phyloP scores from a whole-genome alignment of 1,140 invertebrate genomes.

The Ladona fulva region DNA sequence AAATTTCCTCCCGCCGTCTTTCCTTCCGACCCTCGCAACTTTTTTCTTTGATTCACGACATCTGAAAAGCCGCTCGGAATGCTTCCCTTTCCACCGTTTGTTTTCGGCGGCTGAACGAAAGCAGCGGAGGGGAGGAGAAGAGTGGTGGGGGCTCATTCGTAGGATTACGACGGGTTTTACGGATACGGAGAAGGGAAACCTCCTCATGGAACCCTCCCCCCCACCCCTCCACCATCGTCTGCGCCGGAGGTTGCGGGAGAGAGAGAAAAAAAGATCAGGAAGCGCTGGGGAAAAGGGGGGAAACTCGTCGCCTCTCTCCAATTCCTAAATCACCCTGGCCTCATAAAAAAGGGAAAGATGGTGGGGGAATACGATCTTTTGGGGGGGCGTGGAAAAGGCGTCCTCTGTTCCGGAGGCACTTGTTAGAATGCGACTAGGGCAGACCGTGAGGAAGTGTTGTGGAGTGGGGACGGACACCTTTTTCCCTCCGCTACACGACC shows the following conservation, averaged over 20 bases:
- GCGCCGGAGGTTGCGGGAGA: not conserved
- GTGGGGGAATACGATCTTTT: not conserved
- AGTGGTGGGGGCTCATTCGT: not conserved
- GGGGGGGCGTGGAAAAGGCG: not conserved
- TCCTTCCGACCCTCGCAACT: too few relatives aligned
- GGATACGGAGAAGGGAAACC: not conserved
- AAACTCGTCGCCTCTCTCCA: not conserved
- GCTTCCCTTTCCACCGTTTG: too few relatives aligned
- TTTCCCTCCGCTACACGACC: too few relatives aligned
- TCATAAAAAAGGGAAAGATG: constrained; percentile 1
- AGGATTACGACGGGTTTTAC: not conserved
- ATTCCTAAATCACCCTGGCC: not conserved
- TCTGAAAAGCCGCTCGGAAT: too few relatives aligned
- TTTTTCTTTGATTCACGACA: too few relatives aligned
- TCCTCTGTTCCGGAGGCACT: not conserved
- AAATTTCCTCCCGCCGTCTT: too few relatives aligned
- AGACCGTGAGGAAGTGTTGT: not conserved
- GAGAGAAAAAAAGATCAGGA: not conserved
- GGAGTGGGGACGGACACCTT: too few relatives aligned
- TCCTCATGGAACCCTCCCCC: not conserved
- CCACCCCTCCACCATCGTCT: not conserved
- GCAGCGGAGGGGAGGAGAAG: not conserved
- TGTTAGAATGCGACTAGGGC: not conserved
- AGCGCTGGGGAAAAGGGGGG: not conserved
- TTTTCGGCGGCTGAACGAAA: too few relatives aligned